These are phyloP conservation scores for Cosmia pyralina DNA, from an alignment of 2,888 invertebrate species.

Conservation along the genomic window DNA sequence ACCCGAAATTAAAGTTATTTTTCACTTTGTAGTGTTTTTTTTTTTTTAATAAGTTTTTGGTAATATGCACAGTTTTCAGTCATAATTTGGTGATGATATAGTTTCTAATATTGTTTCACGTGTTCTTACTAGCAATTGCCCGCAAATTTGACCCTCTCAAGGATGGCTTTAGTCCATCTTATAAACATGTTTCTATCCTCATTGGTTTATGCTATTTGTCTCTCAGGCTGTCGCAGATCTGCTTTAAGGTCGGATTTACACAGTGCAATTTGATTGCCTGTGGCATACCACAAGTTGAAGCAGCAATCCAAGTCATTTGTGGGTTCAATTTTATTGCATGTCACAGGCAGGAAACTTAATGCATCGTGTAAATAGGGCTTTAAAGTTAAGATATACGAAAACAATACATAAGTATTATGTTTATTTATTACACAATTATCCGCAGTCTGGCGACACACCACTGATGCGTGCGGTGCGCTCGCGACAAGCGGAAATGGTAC, in stretches of 20 bases:
- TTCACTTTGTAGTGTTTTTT: too few species aligned
- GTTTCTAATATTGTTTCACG: background rate
- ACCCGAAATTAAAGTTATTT: too few species aligned
- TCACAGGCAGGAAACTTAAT: background rate
- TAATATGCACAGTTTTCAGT: background rate
- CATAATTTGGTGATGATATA: background rate
- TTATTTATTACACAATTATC: background rate
- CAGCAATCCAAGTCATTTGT: too few species aligned
- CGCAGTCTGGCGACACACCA: slow-evolving; percentile 97
- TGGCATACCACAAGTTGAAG: background rate
- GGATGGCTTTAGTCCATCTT: background rate
- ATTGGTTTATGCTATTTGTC: background rate
- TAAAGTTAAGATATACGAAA: background rate
- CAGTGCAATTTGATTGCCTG: too few species aligned
- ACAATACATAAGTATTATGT: background rate
- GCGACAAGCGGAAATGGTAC: slow-evolving; percentile 97
- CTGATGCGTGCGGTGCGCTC: slow-evolving; percentile 97
- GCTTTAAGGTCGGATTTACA: background rate
- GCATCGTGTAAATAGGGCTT: background rate
- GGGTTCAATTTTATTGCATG: too few species aligned
- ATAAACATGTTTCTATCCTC: background rate
- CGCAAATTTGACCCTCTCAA: background rate
- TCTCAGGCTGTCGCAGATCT: background rate
- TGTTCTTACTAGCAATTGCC: background rate
- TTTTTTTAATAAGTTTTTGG: too few species aligned